Evolutionary conservation across 2,888 invertebrate genomes (phyloP).

Genomic region (Acanthosepion pharaonis): DNA sequence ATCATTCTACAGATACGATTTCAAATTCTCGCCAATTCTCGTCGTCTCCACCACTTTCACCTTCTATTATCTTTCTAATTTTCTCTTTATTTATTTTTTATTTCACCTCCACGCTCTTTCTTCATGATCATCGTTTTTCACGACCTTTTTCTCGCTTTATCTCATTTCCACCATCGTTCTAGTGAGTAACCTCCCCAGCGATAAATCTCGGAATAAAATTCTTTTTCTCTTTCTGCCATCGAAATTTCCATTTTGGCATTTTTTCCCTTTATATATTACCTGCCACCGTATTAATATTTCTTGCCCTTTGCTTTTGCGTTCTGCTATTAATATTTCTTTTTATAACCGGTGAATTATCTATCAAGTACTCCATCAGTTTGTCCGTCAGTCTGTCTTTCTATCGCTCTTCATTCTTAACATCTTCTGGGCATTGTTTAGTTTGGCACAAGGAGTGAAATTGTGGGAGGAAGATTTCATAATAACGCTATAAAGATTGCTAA

Average conservation of each 20-base stretch:
- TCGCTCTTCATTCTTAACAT: not conserved
- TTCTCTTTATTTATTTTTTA: not conserved
- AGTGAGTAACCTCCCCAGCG: not conserved
- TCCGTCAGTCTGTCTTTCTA: not conserved
- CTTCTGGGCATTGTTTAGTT: too few species aligned
- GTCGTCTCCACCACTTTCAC: not conserved
- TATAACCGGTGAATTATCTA: not conserved
- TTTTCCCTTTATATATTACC: not conserved
- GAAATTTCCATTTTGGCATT: not conserved
- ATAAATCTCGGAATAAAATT: not conserved
- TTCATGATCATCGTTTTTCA: slow-evolving; percentile 33
- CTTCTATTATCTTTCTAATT: slow-evolving; percentile 33
- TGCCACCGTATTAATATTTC: slow-evolving; percentile 6
- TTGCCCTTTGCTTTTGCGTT: not conserved
- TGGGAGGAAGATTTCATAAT: too few species aligned
- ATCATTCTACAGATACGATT: slow-evolving; percentile 21
- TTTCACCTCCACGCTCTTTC: not conserved
- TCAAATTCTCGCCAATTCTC: slow-evolving; percentile 8
- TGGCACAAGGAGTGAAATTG: too few species aligned
- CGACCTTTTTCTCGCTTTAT: not conserved
- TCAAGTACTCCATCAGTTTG: not conserved
- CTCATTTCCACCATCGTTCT: not conserved
- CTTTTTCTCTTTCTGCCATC: not conserved
- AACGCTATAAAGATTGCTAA: too few species aligned
- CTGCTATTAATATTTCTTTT: not conserved